A percentile compares a stretch with the other conserved stretches of the same genome.
Evolutionary conservation across 2,797 vertebrate species (phyloP).

Genomic region (Coranthus polyacanthus): DNA sequence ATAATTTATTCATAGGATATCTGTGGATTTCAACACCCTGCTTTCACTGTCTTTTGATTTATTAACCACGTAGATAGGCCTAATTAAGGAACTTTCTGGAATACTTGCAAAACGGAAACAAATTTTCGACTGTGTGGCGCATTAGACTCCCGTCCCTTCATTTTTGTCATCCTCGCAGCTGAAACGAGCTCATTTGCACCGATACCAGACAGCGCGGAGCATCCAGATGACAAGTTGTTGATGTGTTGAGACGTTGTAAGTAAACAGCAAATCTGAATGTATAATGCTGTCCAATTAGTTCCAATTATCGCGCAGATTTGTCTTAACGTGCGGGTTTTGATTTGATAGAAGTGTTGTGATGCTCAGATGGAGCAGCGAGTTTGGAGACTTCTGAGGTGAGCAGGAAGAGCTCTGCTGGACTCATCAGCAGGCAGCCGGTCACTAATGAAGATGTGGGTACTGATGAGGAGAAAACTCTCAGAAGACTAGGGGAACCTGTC

Average conservation of each 20-base stretch:
- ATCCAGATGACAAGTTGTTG: conserved; percentile 58
- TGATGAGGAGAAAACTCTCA: conserved; percentile 23
- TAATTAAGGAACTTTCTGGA: conserved; percentile 76
- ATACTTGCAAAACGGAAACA: conserved; percentile 38
- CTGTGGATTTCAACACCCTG: conserved; percentile 59
- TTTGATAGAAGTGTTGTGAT: conserved; percentile 33
- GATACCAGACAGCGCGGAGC: conserved; percentile 31
- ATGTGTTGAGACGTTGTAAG: conserved; percentile 45
- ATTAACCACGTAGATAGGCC: conserved; percentile 68
- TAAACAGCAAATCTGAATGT: conserved; percentile 57
- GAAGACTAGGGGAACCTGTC: not conserved
- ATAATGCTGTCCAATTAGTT: conserved; percentile 73
- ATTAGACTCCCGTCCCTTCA: not conserved
- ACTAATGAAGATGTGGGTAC: conserved; percentile 47
- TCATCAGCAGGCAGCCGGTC: conserved; percentile 41
- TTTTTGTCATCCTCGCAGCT: conserved; percentile 20
- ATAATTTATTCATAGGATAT: conserved; percentile 81
- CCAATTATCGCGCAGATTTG: conserved; percentile 68
- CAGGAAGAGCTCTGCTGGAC: conserved; percentile 36
- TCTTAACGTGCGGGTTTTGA: conserved; percentile 45
- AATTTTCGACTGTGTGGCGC: conserved; percentile 18
- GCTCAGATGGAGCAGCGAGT: not conserved
- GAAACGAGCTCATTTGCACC: conserved; percentile 61
- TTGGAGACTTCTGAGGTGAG: conserved; percentile 15
- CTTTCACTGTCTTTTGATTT: conserved; percentile 64